Percentiles rank a stretch among this genome's conserved stretches.
Evolutionary conservation across 2,113 vertebrate species (phyloP).

Genomic region (Clarias batrachus): DNA sequence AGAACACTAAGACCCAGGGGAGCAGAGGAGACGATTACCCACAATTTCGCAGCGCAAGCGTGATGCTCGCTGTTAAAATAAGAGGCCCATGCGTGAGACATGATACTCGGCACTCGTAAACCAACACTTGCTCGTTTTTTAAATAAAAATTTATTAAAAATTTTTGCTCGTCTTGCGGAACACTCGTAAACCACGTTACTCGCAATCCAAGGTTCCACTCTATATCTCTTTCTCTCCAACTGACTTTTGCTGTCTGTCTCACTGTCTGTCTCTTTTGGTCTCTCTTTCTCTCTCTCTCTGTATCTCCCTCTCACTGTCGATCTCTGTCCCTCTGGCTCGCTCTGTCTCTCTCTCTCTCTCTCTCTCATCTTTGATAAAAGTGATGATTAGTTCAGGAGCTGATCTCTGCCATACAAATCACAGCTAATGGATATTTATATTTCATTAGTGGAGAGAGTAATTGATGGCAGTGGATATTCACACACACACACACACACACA

Average conservation of each 20-base stretch:
- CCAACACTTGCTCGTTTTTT: too few species aligned
- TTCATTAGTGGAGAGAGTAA: slow-evolving; percentile 97
- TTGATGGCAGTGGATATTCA: slow-evolving; percentile 91
- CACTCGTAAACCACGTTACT: too few species aligned
- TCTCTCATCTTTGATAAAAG: slow-evolving; percentile 84
- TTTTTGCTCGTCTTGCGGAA: too few species aligned
- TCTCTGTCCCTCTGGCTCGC: neutral
- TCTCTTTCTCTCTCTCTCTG: slow-evolving; percentile 60
- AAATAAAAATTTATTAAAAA: too few species aligned
- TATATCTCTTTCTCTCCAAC: too few species aligned
- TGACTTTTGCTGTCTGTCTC: neutral
- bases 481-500: slow-evolving; percentile 76
- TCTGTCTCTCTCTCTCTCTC: slow-evolving; percentile 64
- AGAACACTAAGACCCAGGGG: too few species aligned
- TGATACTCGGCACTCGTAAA: too few species aligned
- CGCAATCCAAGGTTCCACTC: too few species aligned
- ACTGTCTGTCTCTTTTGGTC: neutral
- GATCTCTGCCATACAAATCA: slow-evolving; percentile 72
- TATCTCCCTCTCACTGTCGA: slow-evolving; percentile 58
- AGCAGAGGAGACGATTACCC: too few species aligned
- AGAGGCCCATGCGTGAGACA: too few species aligned
- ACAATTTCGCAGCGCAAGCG: too few species aligned
- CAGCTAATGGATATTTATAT: slow-evolving; percentile 99
- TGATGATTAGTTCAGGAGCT: slow-evolving; percentile 74
- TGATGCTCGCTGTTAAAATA: too few species aligned